These are phyloP conservation scores for Rhodinocichla rosea DNA, from an alignment of 2,113 vertebrate genomes.

Conservation along the genomic window DNA sequence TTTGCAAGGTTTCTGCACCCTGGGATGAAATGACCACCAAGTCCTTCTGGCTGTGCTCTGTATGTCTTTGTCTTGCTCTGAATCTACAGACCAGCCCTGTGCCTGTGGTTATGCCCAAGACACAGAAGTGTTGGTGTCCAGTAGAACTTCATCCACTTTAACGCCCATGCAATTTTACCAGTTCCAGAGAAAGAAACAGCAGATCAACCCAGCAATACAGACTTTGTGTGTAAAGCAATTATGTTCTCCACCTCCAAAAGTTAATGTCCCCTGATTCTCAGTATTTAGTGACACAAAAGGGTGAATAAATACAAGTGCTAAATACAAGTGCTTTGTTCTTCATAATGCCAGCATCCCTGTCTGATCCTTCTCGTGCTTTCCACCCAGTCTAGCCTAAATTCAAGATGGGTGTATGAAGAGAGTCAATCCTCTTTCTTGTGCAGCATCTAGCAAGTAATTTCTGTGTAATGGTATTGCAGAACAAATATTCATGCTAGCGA, in stretches of 20 bases:
- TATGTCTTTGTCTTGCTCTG: not conserved
- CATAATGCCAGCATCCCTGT: not conserved
- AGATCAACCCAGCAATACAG: not conserved
- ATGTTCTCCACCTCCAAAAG: accelerated
- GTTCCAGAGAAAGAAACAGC: not conserved
- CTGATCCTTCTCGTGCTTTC: not conserved
- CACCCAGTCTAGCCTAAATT: not conserved
- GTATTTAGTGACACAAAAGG: not conserved
- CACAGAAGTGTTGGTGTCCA: not conserved
- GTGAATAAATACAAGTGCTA: accelerated
- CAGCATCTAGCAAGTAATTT: not conserved
- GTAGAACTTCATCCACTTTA: not conserved
- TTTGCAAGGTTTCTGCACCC: not conserved
- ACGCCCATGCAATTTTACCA: accelerated
- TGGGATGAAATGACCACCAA: not conserved
- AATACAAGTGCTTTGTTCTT: not conserved
- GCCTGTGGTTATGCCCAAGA: not conserved
- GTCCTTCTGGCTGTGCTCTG: not conserved
- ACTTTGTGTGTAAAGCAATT: accelerated
- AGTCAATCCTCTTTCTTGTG: not conserved
- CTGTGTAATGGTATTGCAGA: not conserved
- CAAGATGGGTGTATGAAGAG: not conserved
- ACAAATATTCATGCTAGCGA: not conserved
- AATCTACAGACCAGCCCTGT: accelerated
- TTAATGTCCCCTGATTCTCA: not conserved